Evolutionary conservation across 1,140 invertebrate genomes (phyloP), one percentile per base, ranked within the genome.

Genomic region (Scaptodrosophila lebanonensis): DNA sequence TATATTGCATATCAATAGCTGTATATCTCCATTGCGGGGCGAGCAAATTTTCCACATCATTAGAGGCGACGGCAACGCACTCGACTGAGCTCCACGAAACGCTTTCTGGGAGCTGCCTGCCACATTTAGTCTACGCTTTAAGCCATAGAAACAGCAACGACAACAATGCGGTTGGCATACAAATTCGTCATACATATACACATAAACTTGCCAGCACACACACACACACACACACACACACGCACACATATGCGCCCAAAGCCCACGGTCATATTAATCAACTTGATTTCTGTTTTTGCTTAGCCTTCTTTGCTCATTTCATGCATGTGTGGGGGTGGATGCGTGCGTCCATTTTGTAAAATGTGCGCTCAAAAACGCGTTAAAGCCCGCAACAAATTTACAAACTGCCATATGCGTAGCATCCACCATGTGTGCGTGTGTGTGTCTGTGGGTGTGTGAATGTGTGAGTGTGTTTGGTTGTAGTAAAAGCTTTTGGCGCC

Each of bases 21-120:
- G 43, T 33, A 22, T 40, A 43, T 58, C 13, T 33, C 11, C 29
- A 18, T 43, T 40, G 25, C 11, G 8, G 49, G 53, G 53, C 53
- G 39, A 61, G 42, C 56, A 52, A 62, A 77, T 77, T 77, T 77
- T 77, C 73, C 75, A 51, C 73, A 66, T 79, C 73, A 77, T 77
- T 77, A 73, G 68, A n/a, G n/a, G n/a, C n/a, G n/a, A 58, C 54
- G 52, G 33, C 39, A 56, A 64, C 56, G 52, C 57, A 53, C 53
- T 69, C 60, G 36, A 67, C 44, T 52, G 32, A 66, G 60, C 51
- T 58, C 39, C 52, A 27, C 64, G 33, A n/a, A n/a, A n/a, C n/a
- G n/a, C n/a, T n/a, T n/a, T n/a, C n/a, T n/a, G 56, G 53, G 53
- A 54, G 45, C 47, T 65, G 40, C 40, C 49, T 51, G 22, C 22